phyloP scores from a whole-genome alignment of 92 coral and sea anemone species.

The Porites evermanni region DNA sequence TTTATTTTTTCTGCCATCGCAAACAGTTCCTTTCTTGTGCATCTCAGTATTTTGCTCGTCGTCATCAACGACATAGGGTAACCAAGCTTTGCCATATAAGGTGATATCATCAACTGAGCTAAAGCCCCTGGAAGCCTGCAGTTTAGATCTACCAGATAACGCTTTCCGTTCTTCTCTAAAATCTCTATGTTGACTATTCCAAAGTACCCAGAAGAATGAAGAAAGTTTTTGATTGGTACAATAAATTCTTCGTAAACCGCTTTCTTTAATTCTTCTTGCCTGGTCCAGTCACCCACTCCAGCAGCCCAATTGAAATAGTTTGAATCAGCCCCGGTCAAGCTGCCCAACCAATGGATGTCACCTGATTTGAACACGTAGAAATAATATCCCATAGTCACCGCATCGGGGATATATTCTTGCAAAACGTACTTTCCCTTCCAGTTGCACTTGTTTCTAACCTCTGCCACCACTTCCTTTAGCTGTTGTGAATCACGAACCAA shows the following conservation, averaged over 20 bases:
- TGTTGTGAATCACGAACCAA: neutral
- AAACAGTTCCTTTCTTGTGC: conserved; percentile 4
- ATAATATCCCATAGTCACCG: neutral
- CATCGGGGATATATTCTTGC: conserved; percentile 11
- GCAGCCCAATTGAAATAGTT: neutral
- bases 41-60: neutral
- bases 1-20: neutral
- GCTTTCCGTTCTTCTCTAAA: neutral
- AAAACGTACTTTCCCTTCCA: neutral
- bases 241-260: conserved; percentile 2
- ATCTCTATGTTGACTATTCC: neutral
- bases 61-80: neutral
- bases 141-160: conserved; percentile 10
- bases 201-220: conserved; percentile 1
- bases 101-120: conserved; percentile 2
- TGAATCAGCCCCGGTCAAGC: neutral
- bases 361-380: too few relatives aligned
- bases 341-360: neutral
- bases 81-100: conserved; percentile 6
- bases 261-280: conserved; percentile 8
- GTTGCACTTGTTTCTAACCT: neutral
- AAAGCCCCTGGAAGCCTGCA: conserved; percentile 5
- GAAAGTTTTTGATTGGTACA: neutral
- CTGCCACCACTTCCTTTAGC: neutral
- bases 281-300: conserved; percentile 12